Evolutionary conservation across 2,113 vertebrate genomes (phyloP).

Genomic region (Lasiurus borealis): DNA sequence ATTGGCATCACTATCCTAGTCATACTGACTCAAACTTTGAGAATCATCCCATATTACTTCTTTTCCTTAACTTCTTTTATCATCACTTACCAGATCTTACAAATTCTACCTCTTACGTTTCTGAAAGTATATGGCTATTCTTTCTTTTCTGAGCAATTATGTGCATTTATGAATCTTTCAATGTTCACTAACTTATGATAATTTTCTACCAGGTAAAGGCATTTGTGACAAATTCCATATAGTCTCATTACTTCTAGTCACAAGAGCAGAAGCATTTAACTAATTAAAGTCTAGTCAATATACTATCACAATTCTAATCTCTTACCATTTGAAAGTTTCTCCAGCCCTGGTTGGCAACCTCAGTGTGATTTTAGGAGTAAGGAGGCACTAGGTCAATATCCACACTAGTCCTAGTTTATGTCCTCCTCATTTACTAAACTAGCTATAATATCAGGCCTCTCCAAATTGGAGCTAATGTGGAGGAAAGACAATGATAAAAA

Average conservation of each 20-base stretch:
- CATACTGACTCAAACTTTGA: neutral
- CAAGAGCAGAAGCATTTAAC: neutral
- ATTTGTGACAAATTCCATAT: neutral
- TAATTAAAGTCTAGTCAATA: neutral
- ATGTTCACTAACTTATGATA: neutral
- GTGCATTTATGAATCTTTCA: neutral
- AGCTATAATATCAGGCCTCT: neutral
- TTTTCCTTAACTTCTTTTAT: neutral
- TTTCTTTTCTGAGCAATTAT: neutral
- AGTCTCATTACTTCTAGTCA: neutral
- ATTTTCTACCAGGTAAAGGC: neutral
- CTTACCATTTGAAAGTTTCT: neutral
- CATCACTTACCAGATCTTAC: neutral
- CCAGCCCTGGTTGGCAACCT: neutral
- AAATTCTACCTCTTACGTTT: neutral
- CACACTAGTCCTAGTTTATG: neutral
- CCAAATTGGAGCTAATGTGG: neutral
- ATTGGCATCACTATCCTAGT: neutral
- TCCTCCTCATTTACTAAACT: neutral
- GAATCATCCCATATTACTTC: neutral
- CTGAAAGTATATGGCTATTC: neutral
- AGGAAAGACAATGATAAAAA: neutral
- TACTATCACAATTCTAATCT: neutral
- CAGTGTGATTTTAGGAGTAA: neutral
- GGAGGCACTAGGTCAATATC: neutral